A percentile compares a stretch with the other conserved stretches of the same genome.
These are phyloP conservation scores for Xestia c-nigrum DNA, from an alignment of 2,888 invertebrate genomes.

Conservation along the genomic window DNA sequence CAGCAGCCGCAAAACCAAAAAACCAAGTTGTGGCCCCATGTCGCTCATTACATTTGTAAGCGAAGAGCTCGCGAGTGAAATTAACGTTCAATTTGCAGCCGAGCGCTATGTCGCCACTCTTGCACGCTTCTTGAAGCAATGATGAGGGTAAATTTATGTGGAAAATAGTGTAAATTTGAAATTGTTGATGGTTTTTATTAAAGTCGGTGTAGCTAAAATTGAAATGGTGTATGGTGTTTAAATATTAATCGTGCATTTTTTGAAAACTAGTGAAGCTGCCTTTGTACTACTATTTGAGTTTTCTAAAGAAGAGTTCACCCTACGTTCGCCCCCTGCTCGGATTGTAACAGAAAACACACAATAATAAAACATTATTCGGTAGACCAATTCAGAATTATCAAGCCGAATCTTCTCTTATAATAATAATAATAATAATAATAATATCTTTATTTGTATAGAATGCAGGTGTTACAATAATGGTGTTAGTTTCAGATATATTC, in stretches of 20 bases:
- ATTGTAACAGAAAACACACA: neutral
- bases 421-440: too few species aligned
- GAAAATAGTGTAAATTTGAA: slow-evolving; percentile 55
- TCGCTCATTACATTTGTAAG: slow-evolving; percentile 30
- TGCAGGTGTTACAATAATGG: too few species aligned
- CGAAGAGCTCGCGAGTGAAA: slow-evolving; percentile 46
- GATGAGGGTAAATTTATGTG: slow-evolving; percentile 50
- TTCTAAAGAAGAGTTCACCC: too few species aligned
- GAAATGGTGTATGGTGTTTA: neutral
- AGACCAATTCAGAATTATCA: neutral
- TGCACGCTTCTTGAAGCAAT: slow-evolving; percentile 45
- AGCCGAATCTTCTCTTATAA: slow-evolving; percentile 23
- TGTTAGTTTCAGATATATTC: too few species aligned
- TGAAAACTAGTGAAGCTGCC: neutral
- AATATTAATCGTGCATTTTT: neutral
- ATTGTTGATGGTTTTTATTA: slow-evolving; percentile 30
- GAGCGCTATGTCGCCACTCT: slow-evolving; percentile 52
- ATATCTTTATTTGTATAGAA: too few species aligned
- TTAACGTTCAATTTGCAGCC: slow-evolving; percentile 54
- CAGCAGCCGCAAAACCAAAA: neutral
- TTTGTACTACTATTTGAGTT: neutral
- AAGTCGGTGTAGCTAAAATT: slow-evolving; percentile 15
- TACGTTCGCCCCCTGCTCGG: too few species aligned
- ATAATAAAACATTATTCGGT: neutral
- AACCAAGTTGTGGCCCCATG: slow-evolving; percentile 14